These are phyloP conservation scores for Leucozona laternaria DNA, from an alignment of 2,888 invertebrate species.

Conservation along the genomic window DNA sequence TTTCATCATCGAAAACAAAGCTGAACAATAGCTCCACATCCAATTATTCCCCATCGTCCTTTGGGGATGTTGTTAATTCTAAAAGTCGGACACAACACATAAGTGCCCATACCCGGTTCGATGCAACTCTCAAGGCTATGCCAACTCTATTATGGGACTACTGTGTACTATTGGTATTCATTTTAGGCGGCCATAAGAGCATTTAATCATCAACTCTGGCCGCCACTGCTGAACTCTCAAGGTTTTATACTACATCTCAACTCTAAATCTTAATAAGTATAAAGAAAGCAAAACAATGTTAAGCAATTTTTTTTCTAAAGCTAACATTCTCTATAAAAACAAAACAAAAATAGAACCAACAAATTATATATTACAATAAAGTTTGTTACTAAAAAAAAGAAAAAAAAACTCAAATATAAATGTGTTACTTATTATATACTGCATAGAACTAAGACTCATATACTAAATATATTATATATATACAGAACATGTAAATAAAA, in stretches of 20 bases:
- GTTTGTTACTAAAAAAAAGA: constrained; percentile 53
- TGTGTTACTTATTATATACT: constrained; percentile 72
- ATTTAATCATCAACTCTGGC: constrained; percentile 25
- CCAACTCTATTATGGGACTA: constrained; percentile 53
- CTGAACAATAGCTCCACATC: constrained; percentile 55
- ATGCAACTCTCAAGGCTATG: constrained; percentile 51
- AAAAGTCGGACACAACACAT: constrained; percentile 50
- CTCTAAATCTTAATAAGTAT: background rate
- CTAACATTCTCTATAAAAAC: constrained; percentile 47
- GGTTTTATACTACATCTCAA: constrained; percentile 50
- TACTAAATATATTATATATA: constrained; percentile 55
- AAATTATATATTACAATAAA: constrained; percentile 45
- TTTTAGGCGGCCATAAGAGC: constrained; percentile 51
- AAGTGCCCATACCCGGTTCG: constrained; percentile 29
- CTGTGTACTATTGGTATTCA: constrained; percentile 63
- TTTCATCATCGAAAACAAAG: constrained; percentile 53
- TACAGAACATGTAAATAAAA: constrained; percentile 43
- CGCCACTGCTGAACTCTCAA: constrained; percentile 35
- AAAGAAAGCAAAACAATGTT: constrained; percentile 26
- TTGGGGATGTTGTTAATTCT: constrained; percentile 31
- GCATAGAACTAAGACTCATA: constrained; percentile 68
- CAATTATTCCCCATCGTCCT: constrained; percentile 8
- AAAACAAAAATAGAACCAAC: constrained; percentile 31
- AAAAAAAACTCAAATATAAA: constrained; percentile 64
- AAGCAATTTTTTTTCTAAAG: constrained; percentile 36